Base-by-base conservation (phyloP, 2,888 invertebrate species). In the Eilema sororculum region DNA sequence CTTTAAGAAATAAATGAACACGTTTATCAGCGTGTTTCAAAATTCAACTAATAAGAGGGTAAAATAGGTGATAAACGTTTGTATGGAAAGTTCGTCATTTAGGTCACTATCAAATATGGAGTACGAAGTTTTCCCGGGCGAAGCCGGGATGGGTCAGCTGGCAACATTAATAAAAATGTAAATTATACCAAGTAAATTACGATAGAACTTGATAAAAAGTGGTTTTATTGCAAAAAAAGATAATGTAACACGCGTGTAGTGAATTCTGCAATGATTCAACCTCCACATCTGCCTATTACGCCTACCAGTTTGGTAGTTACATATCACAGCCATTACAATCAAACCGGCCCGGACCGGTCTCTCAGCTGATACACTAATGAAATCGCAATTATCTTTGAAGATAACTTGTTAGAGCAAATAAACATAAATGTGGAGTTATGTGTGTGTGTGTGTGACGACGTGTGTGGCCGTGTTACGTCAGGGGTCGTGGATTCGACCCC, bases 251-350 rank as follows among this genome's bases (percentile, higher is more conserved):
- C 33, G n/a, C 3, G 62, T 6, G 24, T 13, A 64, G 25, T 64
- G 9, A 28, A 16, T 25, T 64, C 13, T 41, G n/a, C 61, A 33
- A 63, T 64, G 58, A 63, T 64, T 64, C 64, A 59, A 20, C 57
- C 46, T 59, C 41, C 57, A 24, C 67, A 67, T 72, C 68, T 77
- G 70, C 22, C 64, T 56, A 67, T 75, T 68, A 67, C 67, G 58
- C 66, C 37, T 69, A 72, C 67, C 83, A 78, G 81, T 81, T 77
- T 69, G 58, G 74, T 71, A 72, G 71, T 64, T 73, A 28, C 28
- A 83, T 81, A 81, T 78, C 81, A 79, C 72, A 71, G 46, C 68
- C 73, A 79, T 58, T 58, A 22, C 79, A 77, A 80, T 74, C 56
- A 30, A 63, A 71, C 77, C 72, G 66, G 75, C 56, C 28, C 28